Percentiles rank a stretch among this genome's conserved stretches.
Evolutionary conservation across 1,140 invertebrate species (phyloP).

Genomic region (Nephila pilipes): DNA sequence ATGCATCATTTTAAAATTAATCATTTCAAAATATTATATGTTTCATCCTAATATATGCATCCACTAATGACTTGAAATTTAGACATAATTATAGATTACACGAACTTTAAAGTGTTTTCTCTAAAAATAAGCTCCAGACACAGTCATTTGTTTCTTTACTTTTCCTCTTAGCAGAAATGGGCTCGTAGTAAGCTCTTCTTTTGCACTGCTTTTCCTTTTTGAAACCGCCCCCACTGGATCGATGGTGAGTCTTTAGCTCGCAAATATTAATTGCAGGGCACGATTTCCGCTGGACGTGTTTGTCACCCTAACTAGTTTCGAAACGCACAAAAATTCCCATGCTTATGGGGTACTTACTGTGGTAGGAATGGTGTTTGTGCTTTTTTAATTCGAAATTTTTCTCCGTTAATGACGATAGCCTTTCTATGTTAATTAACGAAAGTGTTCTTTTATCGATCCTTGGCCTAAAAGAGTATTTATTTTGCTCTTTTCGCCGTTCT

Average conservation of each 20-base stretch:
- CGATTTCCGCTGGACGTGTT: conserved; percentile 67
- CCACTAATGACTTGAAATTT: no score
- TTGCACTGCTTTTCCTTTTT: conserved; percentile 32
- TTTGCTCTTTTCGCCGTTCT: conserved; percentile 14
- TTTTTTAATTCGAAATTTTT: conserved; percentile 60
- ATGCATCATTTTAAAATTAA: no score
- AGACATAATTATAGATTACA: no score
- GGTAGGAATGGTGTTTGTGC: background rate
- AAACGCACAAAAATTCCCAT: conserved; percentile 39
- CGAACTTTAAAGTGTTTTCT: background rate
- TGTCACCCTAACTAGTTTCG: conserved; percentile 64
- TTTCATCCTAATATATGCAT: no score
- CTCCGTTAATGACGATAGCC: conserved; percentile 69
- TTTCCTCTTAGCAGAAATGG: background rate
- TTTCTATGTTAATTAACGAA: conserved; percentile 73
- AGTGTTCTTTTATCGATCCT: conserved; percentile 64
- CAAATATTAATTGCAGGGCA: conserved; percentile 70
- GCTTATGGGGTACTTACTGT: conserved; percentile 33
- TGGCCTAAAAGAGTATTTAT: conserved; percentile 23
- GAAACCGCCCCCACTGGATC: conserved; percentile 30
- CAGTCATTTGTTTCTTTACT: background rate
- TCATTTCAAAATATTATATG: no score
- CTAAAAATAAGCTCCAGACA: background rate
- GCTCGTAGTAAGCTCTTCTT: background rate
- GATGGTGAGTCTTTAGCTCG: conserved; percentile 27